These are phyloP conservation scores for Hirtodrosophila duncani DNA, from an alignment of 2,888 invertebrate genomes.

Conservation along the genomic window DNA sequence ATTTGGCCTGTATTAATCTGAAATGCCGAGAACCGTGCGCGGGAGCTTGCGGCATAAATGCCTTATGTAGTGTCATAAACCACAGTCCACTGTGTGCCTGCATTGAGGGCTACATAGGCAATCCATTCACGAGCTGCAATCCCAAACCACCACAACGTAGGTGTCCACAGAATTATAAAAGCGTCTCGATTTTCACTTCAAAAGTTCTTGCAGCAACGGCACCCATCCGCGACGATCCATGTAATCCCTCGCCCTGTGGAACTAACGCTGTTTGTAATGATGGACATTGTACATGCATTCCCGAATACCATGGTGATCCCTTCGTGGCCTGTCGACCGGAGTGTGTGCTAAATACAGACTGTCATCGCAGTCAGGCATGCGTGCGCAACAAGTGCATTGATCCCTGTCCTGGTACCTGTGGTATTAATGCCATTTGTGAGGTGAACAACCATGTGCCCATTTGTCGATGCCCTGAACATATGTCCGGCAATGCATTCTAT, in stretches of 20 bases:
- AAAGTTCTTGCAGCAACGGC: constrained; percentile 59
- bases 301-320: constrained; percentile 87
- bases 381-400: constrained; percentile 85
- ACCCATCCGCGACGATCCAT: constrained; percentile 79
- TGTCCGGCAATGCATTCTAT: constrained; percentile 88
- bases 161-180: constrained; percentile 19
- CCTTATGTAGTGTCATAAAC: constrained; percentile 83
- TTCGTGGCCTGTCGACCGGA: constrained; percentile 87
- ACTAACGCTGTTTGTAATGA: constrained; percentile 84
- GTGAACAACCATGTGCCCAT: constrained; percentile 88
- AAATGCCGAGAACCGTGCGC: constrained; percentile 87
- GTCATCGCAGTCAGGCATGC: constrained; percentile 84
- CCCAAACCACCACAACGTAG: constrained; percentile 74
- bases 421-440: constrained; percentile 87
- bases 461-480: constrained; percentile 86
- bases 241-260: constrained; percentile 88
- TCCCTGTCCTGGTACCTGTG: constrained; percentile 87
- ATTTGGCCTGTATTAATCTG: constrained; percentile 85
- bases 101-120: constrained; percentile 80
- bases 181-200: not conserved
- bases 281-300: constrained; percentile 84
- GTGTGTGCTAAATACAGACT: constrained; percentile 87
- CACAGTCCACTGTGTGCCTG: constrained; percentile 86
- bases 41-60: constrained; percentile 84
- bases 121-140: constrained; percentile 80